phyloP scores from a whole-genome alignment of 2,797 vertebrate species.

The Harpagifer antarcticus region DNA sequence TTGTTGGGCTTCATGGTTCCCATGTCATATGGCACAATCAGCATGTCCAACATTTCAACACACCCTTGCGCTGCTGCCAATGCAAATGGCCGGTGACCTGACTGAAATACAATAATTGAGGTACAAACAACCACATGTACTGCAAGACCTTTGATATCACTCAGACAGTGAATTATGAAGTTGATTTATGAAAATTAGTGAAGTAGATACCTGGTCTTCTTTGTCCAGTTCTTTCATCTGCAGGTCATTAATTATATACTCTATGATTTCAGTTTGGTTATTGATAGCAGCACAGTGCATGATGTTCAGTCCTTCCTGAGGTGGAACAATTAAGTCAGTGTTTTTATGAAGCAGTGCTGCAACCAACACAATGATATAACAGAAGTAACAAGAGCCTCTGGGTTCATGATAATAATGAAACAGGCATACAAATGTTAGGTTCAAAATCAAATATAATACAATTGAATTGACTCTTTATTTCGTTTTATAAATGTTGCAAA shows the following conservation, averaged over 20 bases:
- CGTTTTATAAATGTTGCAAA: not conserved
- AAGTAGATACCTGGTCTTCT: slow-evolving; percentile 84
- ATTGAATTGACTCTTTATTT: not conserved
- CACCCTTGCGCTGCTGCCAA: slow-evolving; percentile 90
- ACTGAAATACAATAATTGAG: slow-evolving; percentile 62
- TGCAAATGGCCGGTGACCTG: slow-evolving; percentile 87
- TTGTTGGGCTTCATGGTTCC: slow-evolving; percentile 90
- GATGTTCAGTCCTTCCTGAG: slow-evolving; percentile 90
- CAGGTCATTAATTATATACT: slow-evolving; percentile 92
- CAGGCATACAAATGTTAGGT: not conserved
- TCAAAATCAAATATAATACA: slow-evolving; percentile 5
- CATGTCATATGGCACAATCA: slow-evolving; percentile 86
- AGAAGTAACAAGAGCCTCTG: not conserved
- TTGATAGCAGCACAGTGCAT: slow-evolving; percentile 93
- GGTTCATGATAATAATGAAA: not conserved
- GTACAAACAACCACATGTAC: not conserved
- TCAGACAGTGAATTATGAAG: not conserved
- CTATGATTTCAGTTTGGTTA: slow-evolving; percentile 87
- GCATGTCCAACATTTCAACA: slow-evolving; percentile 84
- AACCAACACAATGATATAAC: not conserved
- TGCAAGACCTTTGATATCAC: not conserved
- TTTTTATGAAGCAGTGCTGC: not conserved
- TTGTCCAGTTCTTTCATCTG: slow-evolving; percentile 91
- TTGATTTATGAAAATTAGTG: not conserved
- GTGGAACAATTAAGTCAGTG: not conserved